Percentiles rank a stretch among this genome's conserved stretches.
Evolutionary conservation across 2,797 vertebrate species (phyloP).

Genomic region (Acrocephalus scirpaceus): DNA sequence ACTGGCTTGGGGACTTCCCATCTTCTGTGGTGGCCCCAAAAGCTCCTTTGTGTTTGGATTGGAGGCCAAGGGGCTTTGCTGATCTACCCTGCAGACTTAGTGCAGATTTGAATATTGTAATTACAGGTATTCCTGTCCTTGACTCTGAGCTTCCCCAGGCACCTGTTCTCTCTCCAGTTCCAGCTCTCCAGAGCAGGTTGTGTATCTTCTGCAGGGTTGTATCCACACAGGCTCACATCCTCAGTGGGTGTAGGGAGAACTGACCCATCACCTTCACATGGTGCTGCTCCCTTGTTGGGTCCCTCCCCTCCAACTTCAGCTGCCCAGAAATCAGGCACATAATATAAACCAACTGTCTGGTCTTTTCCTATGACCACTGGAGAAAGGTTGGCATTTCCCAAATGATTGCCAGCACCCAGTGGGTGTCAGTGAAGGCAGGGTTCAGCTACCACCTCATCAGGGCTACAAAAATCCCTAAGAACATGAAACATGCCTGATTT

Average conservation of each 20-base stretch:
- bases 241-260: rapidly evolving
- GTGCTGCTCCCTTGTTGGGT: too few species aligned
- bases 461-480: neutral
- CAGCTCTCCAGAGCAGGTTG: neutral
- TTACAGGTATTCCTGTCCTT: neutral
- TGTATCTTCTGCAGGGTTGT: neutral
- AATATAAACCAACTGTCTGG: neutral
- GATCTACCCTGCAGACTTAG: neutral
- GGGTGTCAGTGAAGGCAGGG: neutral
- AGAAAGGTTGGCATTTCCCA: neutral
- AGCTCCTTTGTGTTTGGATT: neutral
- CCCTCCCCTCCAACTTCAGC: neutral
- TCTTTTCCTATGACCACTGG: neutral
- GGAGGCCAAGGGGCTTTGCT: neutral
- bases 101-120: neutral
- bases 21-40: neutral
- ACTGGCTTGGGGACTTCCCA: neutral
- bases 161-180: neutral
- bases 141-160: neutral
- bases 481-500: neutral
- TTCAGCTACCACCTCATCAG: neutral
- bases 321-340: neutral
- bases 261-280: neutral
- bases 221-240: neutral
- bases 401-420: neutral